Evolutionary conservation across 2,113 vertebrate species (phyloP), one percentile per base, ranked within the genome.

Genomic region (Halichoerus grypus): DNA sequence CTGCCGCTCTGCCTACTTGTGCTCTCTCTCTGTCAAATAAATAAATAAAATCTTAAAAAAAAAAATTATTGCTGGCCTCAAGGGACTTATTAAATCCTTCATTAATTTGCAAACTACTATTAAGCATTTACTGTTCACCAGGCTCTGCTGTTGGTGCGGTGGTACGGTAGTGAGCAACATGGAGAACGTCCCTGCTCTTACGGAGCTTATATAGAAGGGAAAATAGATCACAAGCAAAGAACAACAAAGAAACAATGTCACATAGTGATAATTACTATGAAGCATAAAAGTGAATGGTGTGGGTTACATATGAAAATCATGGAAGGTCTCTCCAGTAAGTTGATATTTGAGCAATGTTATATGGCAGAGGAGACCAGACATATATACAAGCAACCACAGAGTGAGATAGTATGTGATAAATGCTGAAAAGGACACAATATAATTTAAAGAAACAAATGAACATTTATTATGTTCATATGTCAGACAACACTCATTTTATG

Each of bases 61-160:
- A 74, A 51, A 85, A 84, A 88, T 95, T 65, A 91, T 88, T 53
- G 51, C 33, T 71, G n/a, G 33, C 57, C 59, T 90, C 65, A 31
- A 72, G 61, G 71, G 42, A 42, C 59, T 90, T 83, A 80, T 71
- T 67, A 90, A 59, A 79, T 80, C 39, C 46, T 67, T 91, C 22
- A 65, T 39, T 95, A 36, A 31, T 80, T 87, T 95, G 33, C 31
- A 55, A 74, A 80, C 87, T 86, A 53, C 61, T 90, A 88, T 42
- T 63, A 36, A 31, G 59, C 10, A 14, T 7, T 63, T 89, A 22
- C 33, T 92, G 1, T 90, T 83, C 59, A 24, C 53, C 26, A 71
- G 28, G 36, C 42, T 65, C 33, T 83, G 36, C 31, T 22, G 33
- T 72, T 72, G 19, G 80, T 79, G 11, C 69, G 7, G 86, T 57